Percentiles rank a stretch among this genome's conserved stretches.
Evolutionary conservation across 2,888 invertebrate species (phyloP).

Genomic region (Seladonia tumulorum): DNA sequence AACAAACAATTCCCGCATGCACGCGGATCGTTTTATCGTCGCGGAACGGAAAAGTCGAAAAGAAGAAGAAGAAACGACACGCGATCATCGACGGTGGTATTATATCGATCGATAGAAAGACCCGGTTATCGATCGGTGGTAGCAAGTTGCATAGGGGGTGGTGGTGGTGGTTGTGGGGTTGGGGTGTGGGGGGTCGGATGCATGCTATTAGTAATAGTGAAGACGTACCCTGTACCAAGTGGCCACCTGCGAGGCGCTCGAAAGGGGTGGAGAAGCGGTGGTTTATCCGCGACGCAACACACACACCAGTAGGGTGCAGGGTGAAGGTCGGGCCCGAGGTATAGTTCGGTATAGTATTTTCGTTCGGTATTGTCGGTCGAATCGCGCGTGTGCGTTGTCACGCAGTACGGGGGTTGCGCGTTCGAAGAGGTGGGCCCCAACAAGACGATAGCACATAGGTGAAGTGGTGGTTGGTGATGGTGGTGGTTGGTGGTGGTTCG

Average conservation of each 20-base stretch:
- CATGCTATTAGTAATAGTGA: slow-evolving; percentile 84
- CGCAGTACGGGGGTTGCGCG: slow-evolving; percentile 59
- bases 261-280: slow-evolving; percentile 80
- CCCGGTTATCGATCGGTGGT: not conserved
- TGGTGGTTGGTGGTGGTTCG: slow-evolving; percentile 36
- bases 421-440: slow-evolving; percentile 67
- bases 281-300: slow-evolving; percentile 68
- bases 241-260: slow-evolving; percentile 89
- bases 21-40: not conserved
- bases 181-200: slow-evolving; percentile 60
- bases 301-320: slow-evolving; percentile 57
- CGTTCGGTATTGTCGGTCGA: slow-evolving; percentile 50
- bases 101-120: no score
- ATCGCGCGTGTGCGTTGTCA: slow-evolving; percentile 45
- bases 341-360: slow-evolving; percentile 35
- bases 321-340: slow-evolving; percentile 62
- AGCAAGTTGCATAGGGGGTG: slow-evolving; percentile 24
- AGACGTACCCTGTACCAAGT: slow-evolving; percentile 96
- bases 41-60: slow-evolving; percentile 25
- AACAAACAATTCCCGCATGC: slow-evolving; percentile 17
- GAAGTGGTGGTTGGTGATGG: slow-evolving; percentile 62
- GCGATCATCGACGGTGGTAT: not conserved
- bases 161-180: not conserved
- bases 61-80: slow-evolving; percentile 21
- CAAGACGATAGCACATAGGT: slow-evolving; percentile 72